Conservation (phyloP, 2,113 vertebrate species). For the Alethe castanea region DNA sequence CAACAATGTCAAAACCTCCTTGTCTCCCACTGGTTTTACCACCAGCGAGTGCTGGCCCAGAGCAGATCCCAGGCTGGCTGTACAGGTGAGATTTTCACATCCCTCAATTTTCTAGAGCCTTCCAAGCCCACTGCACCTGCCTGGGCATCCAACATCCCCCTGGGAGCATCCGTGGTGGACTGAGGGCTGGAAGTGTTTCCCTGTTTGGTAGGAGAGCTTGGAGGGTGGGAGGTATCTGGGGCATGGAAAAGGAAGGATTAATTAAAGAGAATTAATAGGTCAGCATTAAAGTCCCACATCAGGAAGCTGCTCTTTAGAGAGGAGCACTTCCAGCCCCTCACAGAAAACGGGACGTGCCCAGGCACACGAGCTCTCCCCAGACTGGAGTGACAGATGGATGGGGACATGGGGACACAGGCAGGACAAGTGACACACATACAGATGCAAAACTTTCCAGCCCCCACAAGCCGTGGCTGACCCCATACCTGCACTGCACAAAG, state of each 20-base stretch:
- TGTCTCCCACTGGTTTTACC: neutral
- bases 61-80: neutral
- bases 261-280: neutral
- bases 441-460: slow-evolving; percentile 17
- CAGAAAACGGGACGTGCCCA: neutral
- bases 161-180: neutral
- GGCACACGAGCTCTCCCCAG: neutral
- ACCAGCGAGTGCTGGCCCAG: neutral
- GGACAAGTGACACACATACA: slow-evolving; percentile 12
- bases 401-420: neutral
- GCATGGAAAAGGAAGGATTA: neutral
- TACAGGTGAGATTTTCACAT: neutral
- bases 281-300: neutral
- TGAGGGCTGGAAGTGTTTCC: fast-evolving
- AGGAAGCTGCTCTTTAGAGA: neutral
- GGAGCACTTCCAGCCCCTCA: neutral
- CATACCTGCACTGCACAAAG: neutral
- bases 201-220: neutral
- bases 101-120: neutral
- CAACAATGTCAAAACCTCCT: neutral
- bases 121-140: neutral
- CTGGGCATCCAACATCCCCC: neutral
- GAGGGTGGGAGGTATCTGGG: neutral
- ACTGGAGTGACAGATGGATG: neutral
- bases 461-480: neutral